Evolutionary conservation across 2,113 vertebrate species (phyloP).

Genomic region (Laterallus jamaicensis): DNA sequence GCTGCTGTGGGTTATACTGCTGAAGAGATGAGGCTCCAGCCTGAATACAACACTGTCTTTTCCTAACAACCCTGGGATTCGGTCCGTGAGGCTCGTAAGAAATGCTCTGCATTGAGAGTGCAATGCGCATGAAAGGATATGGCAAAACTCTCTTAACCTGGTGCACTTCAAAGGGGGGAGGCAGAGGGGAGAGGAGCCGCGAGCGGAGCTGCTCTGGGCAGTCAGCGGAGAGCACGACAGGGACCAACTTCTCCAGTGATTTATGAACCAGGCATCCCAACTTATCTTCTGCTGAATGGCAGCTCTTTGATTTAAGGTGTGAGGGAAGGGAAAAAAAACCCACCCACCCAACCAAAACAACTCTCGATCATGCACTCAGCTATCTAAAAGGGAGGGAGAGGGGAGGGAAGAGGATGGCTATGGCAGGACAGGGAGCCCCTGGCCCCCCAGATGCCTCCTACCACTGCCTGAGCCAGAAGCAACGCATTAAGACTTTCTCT

Average conservation of each 20-base stretch:
- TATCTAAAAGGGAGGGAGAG: neutral
- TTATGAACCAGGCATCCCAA: neutral
- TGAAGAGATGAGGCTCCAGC: neutral
- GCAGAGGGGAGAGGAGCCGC: neutral
- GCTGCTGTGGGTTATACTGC: neutral
- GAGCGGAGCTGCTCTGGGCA: neutral
- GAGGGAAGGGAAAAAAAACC: neutral
- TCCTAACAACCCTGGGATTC: neutral
- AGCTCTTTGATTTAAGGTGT: neutral
- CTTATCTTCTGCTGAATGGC: neutral
- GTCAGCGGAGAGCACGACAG: neutral
- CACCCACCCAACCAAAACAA: neutral
- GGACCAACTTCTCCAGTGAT: constrained; percentile 57
- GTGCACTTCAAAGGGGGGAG: neutral
- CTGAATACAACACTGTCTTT: constrained; percentile 12
- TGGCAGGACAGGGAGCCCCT: neutral
- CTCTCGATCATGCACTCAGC: constrained; percentile 1
- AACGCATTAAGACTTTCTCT: neutral
- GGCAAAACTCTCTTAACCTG: constrained; percentile 35
- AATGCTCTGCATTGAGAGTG: constrained; percentile 53
- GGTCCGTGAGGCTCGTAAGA: constrained; percentile 46
- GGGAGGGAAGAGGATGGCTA: neutral
- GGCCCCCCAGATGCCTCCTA: neutral
- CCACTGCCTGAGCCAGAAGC: neutral
- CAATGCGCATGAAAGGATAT: constrained; percentile 56